A percentile compares a stretch with the other conserved stretches of the same genome.
These are phyloP conservation scores for Melanocharis versteri DNA, from an alignment of 2,113 vertebrate genomes.

Conservation along the genomic window DNA sequence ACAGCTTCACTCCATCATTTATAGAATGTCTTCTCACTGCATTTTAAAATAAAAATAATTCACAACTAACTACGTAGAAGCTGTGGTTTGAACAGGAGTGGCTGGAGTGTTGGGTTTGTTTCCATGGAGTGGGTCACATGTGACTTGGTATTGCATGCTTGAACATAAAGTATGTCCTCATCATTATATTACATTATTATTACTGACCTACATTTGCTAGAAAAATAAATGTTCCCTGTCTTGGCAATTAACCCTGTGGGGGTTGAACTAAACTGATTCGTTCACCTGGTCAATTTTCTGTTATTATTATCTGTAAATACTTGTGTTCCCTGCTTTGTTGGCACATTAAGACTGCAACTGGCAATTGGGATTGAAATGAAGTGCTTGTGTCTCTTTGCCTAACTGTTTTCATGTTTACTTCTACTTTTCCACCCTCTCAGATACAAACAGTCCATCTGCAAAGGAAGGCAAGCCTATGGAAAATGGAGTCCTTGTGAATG, in stretches of 20 bases:
- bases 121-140: background rate
- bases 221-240: background rate
- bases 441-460: constrained; percentile 6
- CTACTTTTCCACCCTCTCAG: background rate
- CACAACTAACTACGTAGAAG: background rate
- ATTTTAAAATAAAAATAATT: background rate
- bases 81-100: background rate
- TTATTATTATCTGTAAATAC: background rate
- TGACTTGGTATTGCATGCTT: background rate
- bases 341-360: background rate
- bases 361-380: background rate
- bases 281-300: background rate
- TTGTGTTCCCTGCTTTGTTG: background rate
- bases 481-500: constrained; percentile 74
- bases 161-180: background rate
- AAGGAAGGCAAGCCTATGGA: constrained; percentile 76
- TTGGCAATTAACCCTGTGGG: background rate
- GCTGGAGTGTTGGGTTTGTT: background rate
- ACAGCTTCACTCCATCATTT: background rate
- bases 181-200: background rate
- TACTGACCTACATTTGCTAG: background rate
- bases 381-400: background rate
- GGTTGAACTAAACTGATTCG: background rate
- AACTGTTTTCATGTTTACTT: background rate
- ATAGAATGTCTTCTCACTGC: background rate